Base-by-base conservation (phyloP, 2,888 invertebrate species). In the Lagria hirta region DNA sequence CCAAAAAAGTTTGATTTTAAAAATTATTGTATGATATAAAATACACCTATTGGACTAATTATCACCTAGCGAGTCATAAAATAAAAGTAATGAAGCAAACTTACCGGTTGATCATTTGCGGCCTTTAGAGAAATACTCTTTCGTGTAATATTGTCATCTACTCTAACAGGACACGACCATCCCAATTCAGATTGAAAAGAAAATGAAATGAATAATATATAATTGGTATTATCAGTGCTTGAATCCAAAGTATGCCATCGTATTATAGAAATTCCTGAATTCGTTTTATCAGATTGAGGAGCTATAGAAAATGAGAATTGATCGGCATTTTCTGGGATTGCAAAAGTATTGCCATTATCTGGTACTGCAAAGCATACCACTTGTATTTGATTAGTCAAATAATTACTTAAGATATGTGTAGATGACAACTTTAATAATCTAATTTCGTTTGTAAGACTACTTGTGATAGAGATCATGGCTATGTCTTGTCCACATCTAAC, bases 361-460 rank as follows among this genome's bases (percentile, higher is more conserved):
- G 73, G 68, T 1, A 78, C 70, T 2, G 75, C 75, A 10, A 77
- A 60, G 45, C 76, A 72, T 27, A 75, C 71, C 33, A 84, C 78
- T 65, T 75, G 62, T 29, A 86, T 46, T 41, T 78, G 73, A 10
- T 69, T 70, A 3, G 72, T 52, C 20, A 83, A 76, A 36, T 78
- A 72, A 63, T 85, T 87, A 18, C 81, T 73, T 10, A 86, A 69
- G 6, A 81, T 71, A 59, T 78, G 83, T 0, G 81, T 79, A 3
- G 84, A 79, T 3, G 77, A 75, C 12, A 86, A 64, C 50, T 81
- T 80, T 5, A 87, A 67, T 1, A 86, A 64, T 53, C 83, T 76
- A 58, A 86, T 84, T 13, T 83, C 80, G 47, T 85, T 78, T 36
- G 78, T 74, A 58, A 83, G 75, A 51, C 75, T 78, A 43, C 85